Evolutionary conservation across 2,113 vertebrate species (phyloP).

Genomic region (Oryzias celebensis): DNA sequence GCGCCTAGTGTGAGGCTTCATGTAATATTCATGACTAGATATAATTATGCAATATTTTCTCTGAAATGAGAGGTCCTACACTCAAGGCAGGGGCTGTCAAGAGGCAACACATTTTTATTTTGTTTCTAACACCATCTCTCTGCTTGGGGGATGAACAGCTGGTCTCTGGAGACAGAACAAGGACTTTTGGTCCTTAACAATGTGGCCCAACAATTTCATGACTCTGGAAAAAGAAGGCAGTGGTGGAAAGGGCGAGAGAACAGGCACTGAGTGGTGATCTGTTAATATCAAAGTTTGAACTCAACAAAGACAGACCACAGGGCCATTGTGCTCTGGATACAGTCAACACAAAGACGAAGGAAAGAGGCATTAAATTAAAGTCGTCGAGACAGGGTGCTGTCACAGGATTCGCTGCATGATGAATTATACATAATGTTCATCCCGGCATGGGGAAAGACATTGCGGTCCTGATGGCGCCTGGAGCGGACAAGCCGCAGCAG

Average conservation of each 20-base stretch:
- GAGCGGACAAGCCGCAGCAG: conserved; percentile 62
- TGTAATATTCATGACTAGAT: conserved; percentile 81
- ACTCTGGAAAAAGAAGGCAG: conserved; percentile 14
- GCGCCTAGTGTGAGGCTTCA: conserved; percentile 74
- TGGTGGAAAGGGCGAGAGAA: conserved; percentile 13
- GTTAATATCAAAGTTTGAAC: conserved; percentile 59
- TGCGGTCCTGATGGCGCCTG: conserved; percentile 58
- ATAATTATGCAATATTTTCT: conserved; percentile 80
- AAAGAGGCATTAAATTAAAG: conserved; percentile 53
- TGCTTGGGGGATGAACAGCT: conserved; percentile 68
- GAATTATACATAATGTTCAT: conserved; percentile 74
- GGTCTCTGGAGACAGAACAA: conserved; percentile 51
- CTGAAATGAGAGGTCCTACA: conserved; percentile 74
- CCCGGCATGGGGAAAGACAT: conserved; percentile 51
- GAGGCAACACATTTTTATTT: conserved; percentile 79
- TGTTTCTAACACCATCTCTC: conserved; percentile 73
- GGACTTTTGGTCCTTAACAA: conserved; percentile 47
- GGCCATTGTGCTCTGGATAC: conserved; percentile 37
- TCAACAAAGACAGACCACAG: conserved; percentile 56
- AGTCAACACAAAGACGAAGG: conserved; percentile 49
- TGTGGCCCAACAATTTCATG: conserved; percentile 29
- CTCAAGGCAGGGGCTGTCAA: conserved; percentile 72
- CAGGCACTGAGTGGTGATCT: conserved; percentile 21
- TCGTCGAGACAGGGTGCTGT: conserved; percentile 30
- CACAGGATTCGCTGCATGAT: conserved; percentile 60